phyloP scores from a whole-genome alignment of 2,888 invertebrate species.

The Drepanosiphum platanoidis region DNA sequence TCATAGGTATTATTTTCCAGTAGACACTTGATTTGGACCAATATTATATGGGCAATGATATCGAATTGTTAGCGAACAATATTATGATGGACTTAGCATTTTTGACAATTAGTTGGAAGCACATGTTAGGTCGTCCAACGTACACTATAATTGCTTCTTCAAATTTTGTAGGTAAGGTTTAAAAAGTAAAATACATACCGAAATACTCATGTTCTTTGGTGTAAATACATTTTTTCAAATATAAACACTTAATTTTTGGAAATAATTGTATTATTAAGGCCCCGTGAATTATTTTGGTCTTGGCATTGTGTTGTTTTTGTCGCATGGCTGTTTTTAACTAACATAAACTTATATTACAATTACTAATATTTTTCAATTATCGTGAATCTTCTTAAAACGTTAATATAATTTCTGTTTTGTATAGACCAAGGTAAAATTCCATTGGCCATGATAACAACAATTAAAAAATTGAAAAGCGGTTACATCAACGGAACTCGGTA shows the following conservation, averaged over 20 bases:
- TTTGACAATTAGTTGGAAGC: conserved; percentile 96
- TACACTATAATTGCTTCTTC: conserved; percentile 89
- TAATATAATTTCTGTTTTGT: conserved; percentile 65
- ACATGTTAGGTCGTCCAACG: conserved; percentile 95
- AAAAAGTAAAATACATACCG: conserved; percentile 9
- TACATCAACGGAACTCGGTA: conserved; percentile 95
- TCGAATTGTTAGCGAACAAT: conserved; percentile 92
- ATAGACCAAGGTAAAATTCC: conserved; percentile 91
- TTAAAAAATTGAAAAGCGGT: conserved; percentile 97
- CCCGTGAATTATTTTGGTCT: neutral
- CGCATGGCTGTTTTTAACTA: conserved; percentile 46
- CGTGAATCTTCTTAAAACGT: conserved; percentile 32
- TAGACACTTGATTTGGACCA: conserved; percentile 92
- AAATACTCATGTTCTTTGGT: conserved; percentile 9
- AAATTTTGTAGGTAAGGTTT: conserved; percentile 80
- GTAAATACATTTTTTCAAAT: neutral
- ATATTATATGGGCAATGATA: conserved; percentile 97
- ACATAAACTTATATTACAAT: conserved; percentile 13
- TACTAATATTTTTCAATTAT: conserved; percentile 9
- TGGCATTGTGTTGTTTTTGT: neutral
- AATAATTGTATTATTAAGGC: neutral
- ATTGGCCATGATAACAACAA: conserved; percentile 94
- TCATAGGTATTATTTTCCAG: conserved; percentile 65
- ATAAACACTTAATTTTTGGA: neutral
- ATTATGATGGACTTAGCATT: conserved; percentile 94